Base-by-base conservation (phyloP, 2,888 invertebrate species). In the Notodromas monacha region DNA sequence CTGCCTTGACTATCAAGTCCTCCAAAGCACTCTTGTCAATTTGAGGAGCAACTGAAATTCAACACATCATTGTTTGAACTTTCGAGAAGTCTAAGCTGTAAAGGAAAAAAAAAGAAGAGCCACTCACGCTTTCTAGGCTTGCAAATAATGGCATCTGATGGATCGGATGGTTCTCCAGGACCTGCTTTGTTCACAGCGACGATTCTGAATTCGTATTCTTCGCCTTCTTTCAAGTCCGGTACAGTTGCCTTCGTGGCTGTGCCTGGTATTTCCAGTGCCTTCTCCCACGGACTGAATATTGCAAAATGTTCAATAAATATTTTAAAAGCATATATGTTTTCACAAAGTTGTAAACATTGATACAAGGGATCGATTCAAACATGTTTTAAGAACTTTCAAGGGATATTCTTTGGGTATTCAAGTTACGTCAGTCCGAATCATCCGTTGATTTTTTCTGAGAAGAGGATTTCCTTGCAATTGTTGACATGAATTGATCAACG, bases 161-260 rank as follows among this genome's bases (percentile, higher is more conserved):
- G 43, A 31, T 51, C 49, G 26, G 48, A 47, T 1, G 86, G 55
- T 30, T 60, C 57, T 65, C 74, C 67, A 42, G 57, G 52, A 43
- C 86, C 96, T 4, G 81, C 84, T 21, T 76, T 65, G 46, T 96
- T 99, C 12, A 86, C 63, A 11, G 96, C 92, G 42, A 70, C 70
- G 34, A 92, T 68, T 38, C 89, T 61, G 60, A 92, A 92, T 52
- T 92, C 89, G 45, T 81, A 86, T 10, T 69, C 66, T 43, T 77
- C 73, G 37, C 79, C 79, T 52, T 81, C 77, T 45, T 67, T 70
- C 29, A 81, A 54, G 4, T 72, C 74, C 3, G 70, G 66, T 29
- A 79, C 69, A 43, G 67, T 65, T 34, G 59, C 64, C 48, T 70
- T 79, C 41, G 65, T 69, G 6, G 50, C 42, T 30, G 6, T 21